A percentile compares a stretch with the other conserved stretches of the same genome.
These are phyloP conservation scores for Crocuta crocuta DNA, from an alignment of 2,113 vertebrate genomes.

Conservation along the genomic window DNA sequence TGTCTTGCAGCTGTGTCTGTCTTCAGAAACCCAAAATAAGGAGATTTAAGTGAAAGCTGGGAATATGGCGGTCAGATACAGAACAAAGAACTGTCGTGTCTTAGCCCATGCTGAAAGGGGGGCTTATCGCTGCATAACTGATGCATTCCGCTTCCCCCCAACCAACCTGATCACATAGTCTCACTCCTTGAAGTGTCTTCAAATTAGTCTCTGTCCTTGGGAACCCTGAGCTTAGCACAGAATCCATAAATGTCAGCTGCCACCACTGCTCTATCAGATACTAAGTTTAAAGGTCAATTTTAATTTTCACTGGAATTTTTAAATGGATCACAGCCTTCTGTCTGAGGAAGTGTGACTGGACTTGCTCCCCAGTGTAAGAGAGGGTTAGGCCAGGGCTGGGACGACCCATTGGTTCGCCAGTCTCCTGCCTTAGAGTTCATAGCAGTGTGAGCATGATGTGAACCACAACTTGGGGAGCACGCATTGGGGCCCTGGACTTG, in stretches of 20 bases:
- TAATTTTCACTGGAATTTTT: background rate
- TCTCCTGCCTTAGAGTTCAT: rapidly evolving
- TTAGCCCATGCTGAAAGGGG: background rate
- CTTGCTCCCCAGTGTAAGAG: background rate
- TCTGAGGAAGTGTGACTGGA: background rate
- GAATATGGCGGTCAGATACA: background rate
- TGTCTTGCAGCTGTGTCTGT: conserved; percentile 42
- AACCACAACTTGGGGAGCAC: background rate
- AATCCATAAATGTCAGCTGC: background rate
- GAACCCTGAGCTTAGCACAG: background rate
- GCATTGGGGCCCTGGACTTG: background rate
- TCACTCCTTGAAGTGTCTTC: background rate
- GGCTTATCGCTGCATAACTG: background rate
- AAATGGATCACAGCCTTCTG: background rate
- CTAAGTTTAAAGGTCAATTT: background rate
- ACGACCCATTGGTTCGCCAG: too few species aligned
- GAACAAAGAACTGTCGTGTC: conserved; percentile 54
- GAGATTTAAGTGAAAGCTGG: conserved; percentile 54
- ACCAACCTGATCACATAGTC: background rate
- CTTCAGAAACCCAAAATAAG: conserved; percentile 55
- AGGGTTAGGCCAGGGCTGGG: background rate
- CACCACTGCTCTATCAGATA: background rate
- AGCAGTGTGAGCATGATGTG: background rate
- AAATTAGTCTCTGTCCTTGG: background rate
- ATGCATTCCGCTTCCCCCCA: background rate